phyloP scores from a whole-genome alignment of 2,113 vertebrate genomes.

The Amia ocellicauda region DNA sequence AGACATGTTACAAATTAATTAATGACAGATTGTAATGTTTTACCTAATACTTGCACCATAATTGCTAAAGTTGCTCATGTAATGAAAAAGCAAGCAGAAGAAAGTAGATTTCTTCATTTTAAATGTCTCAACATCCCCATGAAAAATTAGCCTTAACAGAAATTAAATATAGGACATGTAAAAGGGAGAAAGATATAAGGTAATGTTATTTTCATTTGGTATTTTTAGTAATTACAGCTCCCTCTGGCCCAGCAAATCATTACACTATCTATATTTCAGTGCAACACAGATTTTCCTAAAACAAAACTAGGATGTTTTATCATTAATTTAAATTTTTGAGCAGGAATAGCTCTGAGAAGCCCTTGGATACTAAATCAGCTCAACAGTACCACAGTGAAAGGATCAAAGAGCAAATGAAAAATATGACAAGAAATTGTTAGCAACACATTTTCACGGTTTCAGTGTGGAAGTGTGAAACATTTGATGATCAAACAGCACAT shows the following conservation, averaged over 20 bases:
- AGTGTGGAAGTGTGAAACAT: not conserved
- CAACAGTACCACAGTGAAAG: not conserved
- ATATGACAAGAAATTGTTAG: conserved; percentile 14
- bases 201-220: not conserved
- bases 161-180: not conserved
- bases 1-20: too few species aligned
- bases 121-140: not conserved
- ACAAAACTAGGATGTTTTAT: not conserved
- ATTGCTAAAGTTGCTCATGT: too few species aligned
- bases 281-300: not conserved
- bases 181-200: not conserved
- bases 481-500: not conserved
- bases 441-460: conserved; percentile 8
- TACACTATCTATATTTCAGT: not conserved
- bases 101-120: too few species aligned
- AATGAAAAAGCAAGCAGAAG: too few species aligned
- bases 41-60: too few species aligned
- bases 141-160: not conserved
- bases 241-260: not conserved
- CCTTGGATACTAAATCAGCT: not conserved
- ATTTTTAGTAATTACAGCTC: not conserved
- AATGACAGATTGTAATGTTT: too few species aligned
- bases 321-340: not conserved
- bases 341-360: not conserved
- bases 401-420: conserved; percentile 11